A percentile compares a stretch with the other conserved stretches of the same genome.
These are phyloP conservation scores for Diplosoma virens DNA, from an alignment of 23 tunicate genomes.

Conservation along the genomic window DNA sequence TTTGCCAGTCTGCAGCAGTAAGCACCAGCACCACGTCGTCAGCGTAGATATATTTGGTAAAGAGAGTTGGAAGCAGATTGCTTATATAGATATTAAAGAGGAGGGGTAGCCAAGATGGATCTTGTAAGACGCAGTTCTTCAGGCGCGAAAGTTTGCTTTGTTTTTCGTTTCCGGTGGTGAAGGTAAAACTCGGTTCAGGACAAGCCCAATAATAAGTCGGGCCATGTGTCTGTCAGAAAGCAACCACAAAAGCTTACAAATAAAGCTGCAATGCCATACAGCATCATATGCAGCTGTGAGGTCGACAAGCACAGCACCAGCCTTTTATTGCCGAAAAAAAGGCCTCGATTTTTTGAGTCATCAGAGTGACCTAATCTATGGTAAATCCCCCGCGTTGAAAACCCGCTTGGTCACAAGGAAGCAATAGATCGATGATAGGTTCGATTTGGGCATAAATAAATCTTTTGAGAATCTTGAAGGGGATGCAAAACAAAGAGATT, in stretches of 20 bases:
- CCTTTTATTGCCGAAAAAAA: conserved; percentile 13
- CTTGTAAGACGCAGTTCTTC: conserved; percentile 16
- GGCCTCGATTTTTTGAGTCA: conserved; percentile 13
- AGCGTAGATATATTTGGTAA: background rate
- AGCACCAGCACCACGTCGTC: background rate
- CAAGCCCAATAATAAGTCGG: no score
- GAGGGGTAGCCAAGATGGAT: conserved; percentile 23
- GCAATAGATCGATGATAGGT: conserved; percentile 9
- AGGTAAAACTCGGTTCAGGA: conserved; percentile 28
- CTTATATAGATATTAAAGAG: conserved; percentile 23
- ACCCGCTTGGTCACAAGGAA: conserved; percentile 7
- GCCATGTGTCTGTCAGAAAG: conserved; percentile 19
- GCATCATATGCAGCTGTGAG: conserved; percentile 30
- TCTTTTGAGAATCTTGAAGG: conserved; percentile 9
- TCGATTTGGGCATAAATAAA: background rate
- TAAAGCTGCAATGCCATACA: conserved; percentile 14
- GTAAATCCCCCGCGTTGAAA: conserved; percentile 16
- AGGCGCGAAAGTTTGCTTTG: conserved; percentile 29
- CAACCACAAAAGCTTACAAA: background rate
- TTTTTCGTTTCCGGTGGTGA: conserved; percentile 15
- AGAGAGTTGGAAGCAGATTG: background rate
- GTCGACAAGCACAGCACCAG: conserved; percentile 17
- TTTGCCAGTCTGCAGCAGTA: background rate
- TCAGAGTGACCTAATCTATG: conserved; percentile 6
- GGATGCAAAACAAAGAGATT: conserved; percentile 11